Percentiles rank a stretch among this genome's conserved stretches.
Conservation (phyloP, 2,113 vertebrate genomes). For the Hiodon tergisus region DNA sequence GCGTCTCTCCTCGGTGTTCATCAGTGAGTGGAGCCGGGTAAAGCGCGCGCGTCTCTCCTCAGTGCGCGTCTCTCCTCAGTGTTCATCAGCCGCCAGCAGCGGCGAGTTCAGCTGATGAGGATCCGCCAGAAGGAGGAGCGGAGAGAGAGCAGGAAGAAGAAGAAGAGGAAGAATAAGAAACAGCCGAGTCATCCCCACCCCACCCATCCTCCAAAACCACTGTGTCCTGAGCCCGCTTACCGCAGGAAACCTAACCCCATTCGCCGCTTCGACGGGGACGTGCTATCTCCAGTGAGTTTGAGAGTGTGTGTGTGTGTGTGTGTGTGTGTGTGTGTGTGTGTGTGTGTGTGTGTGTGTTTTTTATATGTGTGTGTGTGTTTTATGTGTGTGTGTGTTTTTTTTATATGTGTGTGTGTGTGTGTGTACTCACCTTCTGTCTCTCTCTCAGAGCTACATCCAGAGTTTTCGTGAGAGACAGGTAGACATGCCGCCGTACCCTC, state of each 20-base stretch:
- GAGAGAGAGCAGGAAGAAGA: conserved; percentile 79
- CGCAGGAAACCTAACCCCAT: conserved; percentile 92
- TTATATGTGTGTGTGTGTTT: not conserved
- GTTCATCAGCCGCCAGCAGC: conserved; percentile 90
- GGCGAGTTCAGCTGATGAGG: conserved; percentile 88
- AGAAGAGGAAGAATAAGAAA: conserved; percentile 63
- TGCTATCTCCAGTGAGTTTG: conserved; percentile 90
- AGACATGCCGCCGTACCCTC: conserved; percentile 61
- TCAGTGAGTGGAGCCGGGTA: not conserved
- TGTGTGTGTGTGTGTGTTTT: not conserved
- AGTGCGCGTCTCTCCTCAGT: conserved; percentile 56
- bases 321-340: not conserved
- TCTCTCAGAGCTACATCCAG: conserved; percentile 92
- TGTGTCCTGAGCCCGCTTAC: conserved; percentile 80
- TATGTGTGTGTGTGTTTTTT: not conserved
- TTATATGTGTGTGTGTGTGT: not conserved
- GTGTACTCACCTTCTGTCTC: not conserved
- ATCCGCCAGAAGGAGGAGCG: conserved; percentile 90
- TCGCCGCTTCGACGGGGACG: conserved; percentile 92
- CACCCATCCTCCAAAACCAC: conserved; percentile 63
- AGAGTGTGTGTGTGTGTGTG: not conserved
- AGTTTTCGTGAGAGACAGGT: conserved; percentile 93
- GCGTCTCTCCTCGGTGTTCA: conserved; percentile 2
- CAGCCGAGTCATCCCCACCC: conserved; percentile 49
- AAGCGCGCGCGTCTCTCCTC: not conserved